Conservation (phyloP, 2,113 vertebrate genomes). For the Otus sunia region DNA sequence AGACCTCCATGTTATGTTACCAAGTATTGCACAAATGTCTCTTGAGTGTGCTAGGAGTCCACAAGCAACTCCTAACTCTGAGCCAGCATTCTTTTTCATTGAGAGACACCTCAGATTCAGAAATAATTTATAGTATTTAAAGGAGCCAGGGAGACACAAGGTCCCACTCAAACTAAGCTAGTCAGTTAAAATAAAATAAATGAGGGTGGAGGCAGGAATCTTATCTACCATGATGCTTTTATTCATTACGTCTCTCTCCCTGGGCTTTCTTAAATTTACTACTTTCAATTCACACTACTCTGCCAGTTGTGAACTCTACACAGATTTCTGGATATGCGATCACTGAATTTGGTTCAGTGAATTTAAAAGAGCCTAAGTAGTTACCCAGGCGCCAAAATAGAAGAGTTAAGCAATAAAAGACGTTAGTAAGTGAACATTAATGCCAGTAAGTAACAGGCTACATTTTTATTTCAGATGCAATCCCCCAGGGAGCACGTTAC, state of each 20-base stretch:
- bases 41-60: not conserved
- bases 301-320: not conserved
- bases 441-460: conserved; percentile 40
- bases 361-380: conserved; percentile 9
- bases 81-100: not conserved
- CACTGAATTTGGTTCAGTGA: conserved; percentile 22
- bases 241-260: not conserved
- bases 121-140: not conserved
- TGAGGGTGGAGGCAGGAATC: not conserved
- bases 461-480: conserved; percentile 15
- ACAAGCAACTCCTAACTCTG: not conserved
- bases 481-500: not conserved
- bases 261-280: not conserved
- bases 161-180: not conserved
- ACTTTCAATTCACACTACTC: not conserved
- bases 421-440: conserved; percentile 27
- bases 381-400: conserved; percentile 33
- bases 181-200: too few relatives aligned
- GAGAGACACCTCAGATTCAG: not conserved
- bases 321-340: conserved; percentile 15
- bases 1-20: not conserved
- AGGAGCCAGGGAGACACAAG: not conserved
- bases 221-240: not conserved
- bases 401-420: conserved; percentile 41
- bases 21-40: not conserved